These are phyloP conservation scores for Dicrostonyx torquatus DNA, from an alignment of 2,797 vertebrate genomes.

Conservation along the genomic window DNA sequence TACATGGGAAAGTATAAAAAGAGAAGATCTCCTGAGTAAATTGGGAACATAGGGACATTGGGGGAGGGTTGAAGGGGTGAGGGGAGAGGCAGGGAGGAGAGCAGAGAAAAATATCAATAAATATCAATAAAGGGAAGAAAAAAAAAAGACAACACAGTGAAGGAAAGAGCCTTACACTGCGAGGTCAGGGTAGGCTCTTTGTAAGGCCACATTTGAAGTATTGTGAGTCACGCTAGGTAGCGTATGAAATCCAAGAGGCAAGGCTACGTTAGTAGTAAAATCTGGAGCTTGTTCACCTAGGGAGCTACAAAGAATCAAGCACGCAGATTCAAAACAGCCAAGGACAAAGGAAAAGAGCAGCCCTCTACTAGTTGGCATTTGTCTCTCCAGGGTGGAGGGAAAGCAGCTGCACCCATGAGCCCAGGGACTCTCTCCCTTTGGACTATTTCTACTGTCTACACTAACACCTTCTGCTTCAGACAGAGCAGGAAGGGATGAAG, in stretches of 20 bases:
- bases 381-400: background rate
- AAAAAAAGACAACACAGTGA: background rate
- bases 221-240: background rate
- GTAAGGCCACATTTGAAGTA: background rate
- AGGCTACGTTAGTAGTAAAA: slow-evolving; percentile 11
- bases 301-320: slow-evolving; percentile 37
- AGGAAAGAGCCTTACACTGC: background rate
- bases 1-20: too few species aligned
- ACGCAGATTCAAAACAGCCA: background rate
- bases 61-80: too few species aligned
- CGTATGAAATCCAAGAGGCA: slow-evolving; percentile 34
- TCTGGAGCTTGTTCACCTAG: background rate
- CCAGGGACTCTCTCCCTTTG: background rate
- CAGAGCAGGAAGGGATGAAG: slow-evolving; percentile 28
- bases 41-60: too few species aligned
- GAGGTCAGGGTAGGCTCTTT: background rate
- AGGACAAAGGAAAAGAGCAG: slow-evolving; percentile 1
- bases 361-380: slow-evolving; percentile 1
- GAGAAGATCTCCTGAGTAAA: too few species aligned
- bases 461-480: slow-evolving; percentile 11
- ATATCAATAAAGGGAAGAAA: too few species aligned
- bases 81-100: too few species aligned
- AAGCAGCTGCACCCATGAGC: slow-evolving; percentile 1
- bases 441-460: slow-evolving; percentile 60
- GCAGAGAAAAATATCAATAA: too few species aligned